Conservation (phyloP, 2,113 vertebrate genomes). For the Smithornis capensis region DNA sequence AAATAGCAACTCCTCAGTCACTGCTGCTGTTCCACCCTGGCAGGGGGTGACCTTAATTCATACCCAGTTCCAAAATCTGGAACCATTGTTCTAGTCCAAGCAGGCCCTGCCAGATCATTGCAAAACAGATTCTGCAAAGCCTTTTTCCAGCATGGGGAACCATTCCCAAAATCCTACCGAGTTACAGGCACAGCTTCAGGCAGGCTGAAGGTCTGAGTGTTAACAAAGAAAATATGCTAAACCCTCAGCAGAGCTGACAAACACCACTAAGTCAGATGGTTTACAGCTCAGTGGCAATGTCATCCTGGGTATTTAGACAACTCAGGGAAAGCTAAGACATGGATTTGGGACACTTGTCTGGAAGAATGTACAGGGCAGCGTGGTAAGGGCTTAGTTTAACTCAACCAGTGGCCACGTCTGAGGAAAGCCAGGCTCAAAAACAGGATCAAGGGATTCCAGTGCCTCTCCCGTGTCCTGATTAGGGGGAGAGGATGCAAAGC, state of each 20-base stretch:
- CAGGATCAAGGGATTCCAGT: neutral
- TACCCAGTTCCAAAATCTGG: neutral
- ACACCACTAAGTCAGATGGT: neutral
- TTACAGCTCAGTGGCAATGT: neutral
- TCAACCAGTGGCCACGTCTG: neutral
- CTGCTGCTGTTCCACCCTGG: neutral
- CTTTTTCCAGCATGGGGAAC: neutral
- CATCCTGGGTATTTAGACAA: neutral
- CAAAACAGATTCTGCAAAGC: neutral
- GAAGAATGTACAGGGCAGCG: neutral
- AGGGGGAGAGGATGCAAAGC: neutral
- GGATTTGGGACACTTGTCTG: neutral
- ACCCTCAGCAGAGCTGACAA: neutral
- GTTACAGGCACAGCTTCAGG: neutral
- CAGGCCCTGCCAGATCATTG: neutral
- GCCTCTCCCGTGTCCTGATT: neutral
- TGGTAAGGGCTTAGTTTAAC: neutral
- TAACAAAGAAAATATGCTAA: neutral
- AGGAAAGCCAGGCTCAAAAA: neutral
- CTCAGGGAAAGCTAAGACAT: neutral
- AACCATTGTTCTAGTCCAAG: neutral
- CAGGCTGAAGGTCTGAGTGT: neutral
- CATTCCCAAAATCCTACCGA: neutral
- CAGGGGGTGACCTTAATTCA: neutral
- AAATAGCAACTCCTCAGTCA: neutral